A percentile compares a stretch with the other conserved stretches of the same genome.
These are phyloP conservation scores for Cheilosia impressa DNA, from an alignment of 2,888 invertebrate species.

Conservation along the genomic window DNA sequence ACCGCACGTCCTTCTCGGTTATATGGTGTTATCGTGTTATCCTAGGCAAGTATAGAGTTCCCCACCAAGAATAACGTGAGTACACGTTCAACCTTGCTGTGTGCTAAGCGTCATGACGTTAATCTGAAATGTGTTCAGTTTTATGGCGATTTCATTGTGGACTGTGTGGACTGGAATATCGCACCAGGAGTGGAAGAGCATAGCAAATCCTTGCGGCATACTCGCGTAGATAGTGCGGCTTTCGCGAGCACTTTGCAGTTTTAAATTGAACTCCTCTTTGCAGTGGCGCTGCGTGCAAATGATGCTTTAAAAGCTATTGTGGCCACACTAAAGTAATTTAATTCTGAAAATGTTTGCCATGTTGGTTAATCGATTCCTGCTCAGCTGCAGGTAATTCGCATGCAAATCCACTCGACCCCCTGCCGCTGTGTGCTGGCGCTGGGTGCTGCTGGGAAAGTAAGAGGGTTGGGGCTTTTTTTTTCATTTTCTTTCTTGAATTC, in stretches of 20 bases:
- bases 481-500: neutral
- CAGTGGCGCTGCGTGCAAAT: conserved; percentile 64
- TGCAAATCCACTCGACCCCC: conserved; percentile 49
- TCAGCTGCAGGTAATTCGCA: conserved; percentile 68
- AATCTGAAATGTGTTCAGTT: conserved; percentile 71
- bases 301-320: conserved; percentile 64
- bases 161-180: conserved; percentile 28
- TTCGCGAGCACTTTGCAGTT: conserved; percentile 58
- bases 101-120: conserved; percentile 69
- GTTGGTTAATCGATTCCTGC: conserved; percentile 70
- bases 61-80: conserved; percentile 58
- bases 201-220: conserved; percentile 49
- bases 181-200: conserved; percentile 1
- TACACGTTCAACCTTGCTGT: conserved; percentile 64
- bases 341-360: conserved; percentile 63
- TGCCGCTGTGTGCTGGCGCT: neutral
- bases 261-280: conserved; percentile 59
- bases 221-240: conserved; percentile 51
- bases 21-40: conserved; percentile 50
- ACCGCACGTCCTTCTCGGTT: conserved; percentile 63
- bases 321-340: conserved; percentile 66
- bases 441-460: neutral
- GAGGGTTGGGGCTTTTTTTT: neutral
- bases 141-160: conserved; percentile 71
- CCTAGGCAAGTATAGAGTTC: conserved; percentile 27